Evolutionary conservation across 2,113 vertebrate genomes (phyloP), one percentile per base, ranked within the genome.

Genomic region (Daubentonia madagascariensis): DNA sequence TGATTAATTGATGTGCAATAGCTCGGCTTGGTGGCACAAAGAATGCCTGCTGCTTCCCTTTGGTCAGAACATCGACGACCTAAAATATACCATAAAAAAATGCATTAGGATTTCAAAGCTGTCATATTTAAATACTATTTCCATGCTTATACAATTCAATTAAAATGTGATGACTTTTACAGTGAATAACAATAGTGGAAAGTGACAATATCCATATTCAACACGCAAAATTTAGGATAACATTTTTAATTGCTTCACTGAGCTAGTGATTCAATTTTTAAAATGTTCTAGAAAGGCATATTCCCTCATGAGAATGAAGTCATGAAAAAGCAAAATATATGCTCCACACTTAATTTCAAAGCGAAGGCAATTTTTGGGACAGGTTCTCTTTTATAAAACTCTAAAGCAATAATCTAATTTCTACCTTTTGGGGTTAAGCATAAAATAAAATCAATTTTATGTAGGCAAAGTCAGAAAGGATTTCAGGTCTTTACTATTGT

Each of bases 1-100:
- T 99, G 98, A 99, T 99, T 96, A 99, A 97, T 86, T 99, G 99
- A 97, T 99, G 99, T 0, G 99, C 99, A 94, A 99, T 99, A 65
- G 99, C 99, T 98, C 98, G 99, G 97, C 98, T 98, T 22, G 99
- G 99, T 23, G 99, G 99, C 50, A 99, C 65, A 52, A 97, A 98
- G 93, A 99, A 99, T 1, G 95, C 98, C 7, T 52, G 96, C 5
- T 97, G 95, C 32, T 98, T 98, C 97, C 98, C 98, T 98, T 99
- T 99, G 85, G 98, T 92, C 37, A 99, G 85, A 28, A 99, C 98
- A 40, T 99, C 99, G 32, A 99, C 35, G 8, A 99, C 99, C 99
- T 99, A 76, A 80, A 98, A 98, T 45, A 65, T 0, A 98, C 9
- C 96, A 96, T 5, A 90, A 91, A 3, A 91, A 92, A 85, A 85